Conservation (phyloP, 2,113 vertebrate genomes). For the Acanthochromis polyacanthus region DNA sequence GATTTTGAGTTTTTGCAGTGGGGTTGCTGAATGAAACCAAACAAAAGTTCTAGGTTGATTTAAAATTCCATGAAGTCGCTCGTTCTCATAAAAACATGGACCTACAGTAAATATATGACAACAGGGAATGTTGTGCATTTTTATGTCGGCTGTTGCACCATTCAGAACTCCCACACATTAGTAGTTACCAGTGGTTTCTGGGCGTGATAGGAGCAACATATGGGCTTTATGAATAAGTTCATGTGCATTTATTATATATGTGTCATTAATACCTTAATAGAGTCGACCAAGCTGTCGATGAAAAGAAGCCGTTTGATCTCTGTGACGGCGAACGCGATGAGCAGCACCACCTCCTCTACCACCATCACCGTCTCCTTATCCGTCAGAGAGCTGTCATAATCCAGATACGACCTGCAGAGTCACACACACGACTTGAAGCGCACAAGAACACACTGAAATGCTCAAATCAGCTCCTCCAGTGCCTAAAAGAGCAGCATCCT, state of each 20-base stretch:
- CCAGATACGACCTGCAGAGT: slow-evolving; percentile 86
- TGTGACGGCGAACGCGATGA: slow-evolving; percentile 78
- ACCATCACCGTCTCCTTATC: slow-evolving; percentile 86
- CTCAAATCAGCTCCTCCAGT: background rate
- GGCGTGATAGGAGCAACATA: too few species aligned
- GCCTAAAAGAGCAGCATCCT: background rate
- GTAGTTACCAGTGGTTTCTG: background rate
- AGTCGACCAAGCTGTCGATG: slow-evolving; percentile 89
- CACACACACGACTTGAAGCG: background rate
- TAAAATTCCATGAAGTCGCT: too few species aligned
- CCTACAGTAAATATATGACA: too few species aligned
- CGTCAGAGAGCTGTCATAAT: slow-evolving; percentile 86
- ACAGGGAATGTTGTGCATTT: too few species aligned
- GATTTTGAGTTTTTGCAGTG: too few species aligned
- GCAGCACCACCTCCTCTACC: slow-evolving; percentile 84
- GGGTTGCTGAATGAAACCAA: too few species aligned
- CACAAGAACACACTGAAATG: background rate
- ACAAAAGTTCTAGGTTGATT: too few species aligned
- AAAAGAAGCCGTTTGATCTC: slow-evolving; percentile 90
- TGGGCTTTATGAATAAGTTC: background rate
- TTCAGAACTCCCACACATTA: background rate
- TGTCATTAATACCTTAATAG: slow-evolving; percentile 87
- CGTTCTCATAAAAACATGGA: too few species aligned
- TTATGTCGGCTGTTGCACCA: too few species aligned
- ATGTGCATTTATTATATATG: too few species aligned